A percentile compares a stretch with the other conserved stretches of the same genome.
Evolutionary conservation across 2,113 vertebrate species (phyloP).

Genomic region (Pygathrix nemaeus): DNA sequence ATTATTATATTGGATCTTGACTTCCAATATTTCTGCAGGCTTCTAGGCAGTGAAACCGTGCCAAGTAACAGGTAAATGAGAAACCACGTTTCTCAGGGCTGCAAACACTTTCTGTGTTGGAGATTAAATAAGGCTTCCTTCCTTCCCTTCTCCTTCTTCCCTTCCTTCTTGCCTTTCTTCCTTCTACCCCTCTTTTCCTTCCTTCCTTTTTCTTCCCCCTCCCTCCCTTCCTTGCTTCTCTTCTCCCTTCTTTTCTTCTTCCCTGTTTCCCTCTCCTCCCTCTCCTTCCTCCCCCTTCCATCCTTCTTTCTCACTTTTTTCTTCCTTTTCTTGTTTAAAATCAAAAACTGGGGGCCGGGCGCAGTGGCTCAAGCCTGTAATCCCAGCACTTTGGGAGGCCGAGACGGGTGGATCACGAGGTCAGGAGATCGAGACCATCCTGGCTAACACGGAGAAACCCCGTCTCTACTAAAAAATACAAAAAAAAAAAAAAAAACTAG

Average conservation of each 20-base stretch:
- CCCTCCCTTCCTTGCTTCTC: accelerated
- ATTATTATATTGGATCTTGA: conserved; percentile 73
- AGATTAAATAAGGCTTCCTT: not conserved
- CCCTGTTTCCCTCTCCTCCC: accelerated
- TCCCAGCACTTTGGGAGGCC: no score
- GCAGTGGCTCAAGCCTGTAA: no score
- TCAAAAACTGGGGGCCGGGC: not conserved
- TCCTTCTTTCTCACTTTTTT: not conserved
- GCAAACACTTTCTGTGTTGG: not conserved
- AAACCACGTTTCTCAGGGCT: not conserved
- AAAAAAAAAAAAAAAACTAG: no score
- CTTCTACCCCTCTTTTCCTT: accelerated
- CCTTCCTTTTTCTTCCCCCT: accelerated
- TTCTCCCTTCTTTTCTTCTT: no score
- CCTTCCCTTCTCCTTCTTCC: no score
- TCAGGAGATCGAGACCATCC: no score
- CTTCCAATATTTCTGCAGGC: conserved; percentile 66
- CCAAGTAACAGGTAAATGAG: conserved; percentile 28
- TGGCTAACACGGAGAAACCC: no score
- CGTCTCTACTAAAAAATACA: no score
- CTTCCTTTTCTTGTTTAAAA: not conserved
- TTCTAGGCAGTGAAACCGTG: conserved; percentile 54
- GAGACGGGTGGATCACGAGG: no score
- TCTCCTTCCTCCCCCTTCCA: not conserved
- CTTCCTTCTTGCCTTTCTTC: no score